These are phyloP conservation scores for Delphinapterus leucas DNA, from an alignment of 2,113 vertebrate species.

Conservation along the genomic window DNA sequence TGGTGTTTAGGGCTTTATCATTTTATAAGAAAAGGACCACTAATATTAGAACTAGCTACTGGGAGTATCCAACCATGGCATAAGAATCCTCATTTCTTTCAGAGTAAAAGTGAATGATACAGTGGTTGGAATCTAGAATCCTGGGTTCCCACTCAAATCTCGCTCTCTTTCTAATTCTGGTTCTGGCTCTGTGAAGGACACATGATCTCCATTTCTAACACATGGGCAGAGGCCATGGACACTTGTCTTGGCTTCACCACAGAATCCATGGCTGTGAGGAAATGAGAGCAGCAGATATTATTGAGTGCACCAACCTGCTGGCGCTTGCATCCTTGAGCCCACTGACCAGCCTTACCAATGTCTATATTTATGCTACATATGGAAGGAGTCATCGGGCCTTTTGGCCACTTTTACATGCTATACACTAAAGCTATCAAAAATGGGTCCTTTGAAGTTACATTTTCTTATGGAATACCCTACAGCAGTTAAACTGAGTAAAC, in stretches of 20 bases:
- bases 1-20: background rate
- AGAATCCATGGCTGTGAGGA: background rate
- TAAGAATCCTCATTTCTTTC: constrained; percentile 27
- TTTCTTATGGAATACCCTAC: background rate
- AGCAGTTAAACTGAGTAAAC: background rate
- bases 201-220: background rate
- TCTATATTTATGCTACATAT: background rate
- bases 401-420: background rate
- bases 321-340: background rate
- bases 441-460: background rate
- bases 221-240: background rate
- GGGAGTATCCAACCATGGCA: background rate
- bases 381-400: background rate
- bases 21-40: constrained; percentile 36
- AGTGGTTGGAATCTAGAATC: background rate
- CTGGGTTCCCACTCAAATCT: background rate
- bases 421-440: background rate
- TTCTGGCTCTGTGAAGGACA: background rate
- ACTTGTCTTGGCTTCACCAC: background rate
- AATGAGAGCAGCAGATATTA: background rate
- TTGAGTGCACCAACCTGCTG: background rate
- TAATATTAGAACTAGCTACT: background rate
- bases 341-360: background rate
- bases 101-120: background rate
- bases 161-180: background rate